Evolutionary conservation across 2,888 invertebrate species (phyloP).

Genomic region (Macaria liturata): DNA sequence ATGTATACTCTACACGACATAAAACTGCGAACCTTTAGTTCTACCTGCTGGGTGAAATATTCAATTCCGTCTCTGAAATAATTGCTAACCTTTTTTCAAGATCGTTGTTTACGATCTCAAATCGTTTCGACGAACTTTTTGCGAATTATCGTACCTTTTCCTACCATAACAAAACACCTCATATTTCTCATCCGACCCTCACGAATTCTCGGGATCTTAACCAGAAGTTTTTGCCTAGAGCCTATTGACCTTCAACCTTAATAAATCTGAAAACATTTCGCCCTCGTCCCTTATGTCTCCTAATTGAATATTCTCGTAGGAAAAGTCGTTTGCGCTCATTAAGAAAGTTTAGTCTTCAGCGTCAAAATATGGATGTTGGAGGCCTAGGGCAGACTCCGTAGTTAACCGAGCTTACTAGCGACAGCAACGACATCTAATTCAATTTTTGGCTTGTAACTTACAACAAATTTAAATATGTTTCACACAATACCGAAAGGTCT

Average conservation of each 20-base stretch:
- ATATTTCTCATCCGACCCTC: not conserved
- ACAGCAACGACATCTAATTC: too few species aligned
- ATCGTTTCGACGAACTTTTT: too few species aligned
- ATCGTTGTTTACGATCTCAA: too few species aligned
- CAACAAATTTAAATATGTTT: too few species aligned
- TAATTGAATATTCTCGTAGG: slow-evolving; percentile 25
- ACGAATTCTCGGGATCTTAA: not conserved
- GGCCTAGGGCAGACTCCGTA: not conserved
- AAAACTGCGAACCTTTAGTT: too few species aligned
- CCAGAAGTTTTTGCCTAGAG: slow-evolving; percentile 3
- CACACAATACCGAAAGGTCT: too few species aligned
- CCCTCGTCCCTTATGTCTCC: slow-evolving; percentile 13
- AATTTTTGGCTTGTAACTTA: too few species aligned
- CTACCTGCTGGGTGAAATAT: too few species aligned
- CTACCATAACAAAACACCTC: not conserved
- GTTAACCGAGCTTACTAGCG: too few species aligned
- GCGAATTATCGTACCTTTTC: too few species aligned
- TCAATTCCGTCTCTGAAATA: too few species aligned
- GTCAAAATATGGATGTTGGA: slow-evolving; percentile 2
- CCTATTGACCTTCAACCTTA: slow-evolving; percentile 10
- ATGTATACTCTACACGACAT: slow-evolving; percentile 7
- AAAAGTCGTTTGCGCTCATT: slow-evolving; percentile 23
- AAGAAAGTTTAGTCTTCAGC: slow-evolving; percentile 18
- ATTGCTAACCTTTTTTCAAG: too few species aligned
- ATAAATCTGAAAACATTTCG: slow-evolving; percentile 20